phyloP scores from a whole-genome alignment of 2,888 invertebrate species.

The Drosophila borealis region DNA sequence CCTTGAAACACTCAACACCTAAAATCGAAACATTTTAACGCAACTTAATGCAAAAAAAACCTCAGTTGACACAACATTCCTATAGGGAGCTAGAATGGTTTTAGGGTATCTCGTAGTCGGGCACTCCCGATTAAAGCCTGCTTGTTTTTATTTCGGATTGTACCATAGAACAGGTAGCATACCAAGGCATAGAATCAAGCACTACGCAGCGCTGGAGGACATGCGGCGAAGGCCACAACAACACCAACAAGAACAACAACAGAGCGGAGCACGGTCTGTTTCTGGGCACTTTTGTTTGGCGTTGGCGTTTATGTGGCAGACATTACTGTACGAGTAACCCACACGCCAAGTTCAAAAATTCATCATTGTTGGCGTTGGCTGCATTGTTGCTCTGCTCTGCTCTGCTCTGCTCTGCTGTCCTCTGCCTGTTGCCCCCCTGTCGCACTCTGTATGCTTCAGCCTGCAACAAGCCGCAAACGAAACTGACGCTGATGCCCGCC shows the following conservation, averaged over 20 bases:
- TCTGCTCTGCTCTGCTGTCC: conserved; percentile 17
- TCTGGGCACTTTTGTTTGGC: conserved; percentile 16
- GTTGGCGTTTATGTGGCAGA: conserved; percentile 62
- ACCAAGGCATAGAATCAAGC: conserved; percentile 37
- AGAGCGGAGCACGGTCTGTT: background rate
- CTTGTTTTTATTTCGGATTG: background rate
- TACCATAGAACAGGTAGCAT: conserved; percentile 22
- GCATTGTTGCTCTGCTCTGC: conserved; percentile 69
- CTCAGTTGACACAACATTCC: too few relatives aligned
- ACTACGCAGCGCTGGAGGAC: conserved; percentile 39
- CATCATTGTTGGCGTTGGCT: conserved; percentile 76
- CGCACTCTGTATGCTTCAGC: conserved; percentile 29
- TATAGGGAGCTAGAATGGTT: too few relatives aligned
- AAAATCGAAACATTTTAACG: too few relatives aligned
- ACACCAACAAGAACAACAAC: background rate
- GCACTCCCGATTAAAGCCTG: too few relatives aligned
- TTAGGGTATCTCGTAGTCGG: too few relatives aligned
- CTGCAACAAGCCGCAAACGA: conserved; percentile 78
- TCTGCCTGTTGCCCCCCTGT: conserved; percentile 8
- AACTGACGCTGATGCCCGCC: conserved; percentile 78
- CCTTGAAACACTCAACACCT: too few relatives aligned
- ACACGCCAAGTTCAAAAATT: conserved; percentile 78
- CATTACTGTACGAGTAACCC: conserved; percentile 66
- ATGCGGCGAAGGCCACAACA: conserved; percentile 27
- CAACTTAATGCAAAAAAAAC: too few relatives aligned